Base-by-base conservation (phyloP, 2,797 vertebrate genomes). In the Steatocranus sp. region DNA sequence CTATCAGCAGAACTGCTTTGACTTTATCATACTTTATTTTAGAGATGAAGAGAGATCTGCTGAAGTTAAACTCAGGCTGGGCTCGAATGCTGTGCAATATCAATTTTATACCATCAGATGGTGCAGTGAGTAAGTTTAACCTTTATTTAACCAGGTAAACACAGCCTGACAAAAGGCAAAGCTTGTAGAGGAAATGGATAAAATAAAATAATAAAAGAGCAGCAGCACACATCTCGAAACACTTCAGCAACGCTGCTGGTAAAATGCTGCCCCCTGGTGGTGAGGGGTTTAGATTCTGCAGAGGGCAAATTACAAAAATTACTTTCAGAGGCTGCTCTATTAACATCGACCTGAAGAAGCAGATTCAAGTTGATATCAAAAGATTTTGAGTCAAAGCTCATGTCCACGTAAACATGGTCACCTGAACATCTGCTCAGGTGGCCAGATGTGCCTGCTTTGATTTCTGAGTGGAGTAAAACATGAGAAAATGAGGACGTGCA, bases 161-260 rank as follows among this genome's bases (percentile, higher is more conserved):
- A 12, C 30, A 61, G 56, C 56, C 6, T 36, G 20, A 23, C 20
- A 41, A 61, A 61, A n/a, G 1, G 30, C 0, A 61, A 61, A n/a
- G 17, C 10, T 18, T 61, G 17, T 34, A 8, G 30, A 61, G 6
- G 56, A 36, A 61, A 61, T 61, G 3, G 54, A 18, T 58, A 11
- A 18, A 58, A 58, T 30, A 30, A 58, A 11, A 58, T 0, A 7
- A 11, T 0, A n/a, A n/a, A n/a, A 61, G 2, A 12, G 1, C 17
- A 61, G 30, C 6, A 0, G 2, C 17, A 61, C 56, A 36, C 0
- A 5, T 5, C 56, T 32, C 8, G 1, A 32, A 32, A 32, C 27
- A 18, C 1, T 10, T 3, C 27, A 32, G 8, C 54, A 56, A 0
- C 0, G 0, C 27, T 41, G 8, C 34, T 23, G 34, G 34, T 66